Percentiles rank a stretch among this genome's conserved stretches.
Conservation (phyloP, 1,140 invertebrate species). For the Coenobita brevimanus region DNA sequence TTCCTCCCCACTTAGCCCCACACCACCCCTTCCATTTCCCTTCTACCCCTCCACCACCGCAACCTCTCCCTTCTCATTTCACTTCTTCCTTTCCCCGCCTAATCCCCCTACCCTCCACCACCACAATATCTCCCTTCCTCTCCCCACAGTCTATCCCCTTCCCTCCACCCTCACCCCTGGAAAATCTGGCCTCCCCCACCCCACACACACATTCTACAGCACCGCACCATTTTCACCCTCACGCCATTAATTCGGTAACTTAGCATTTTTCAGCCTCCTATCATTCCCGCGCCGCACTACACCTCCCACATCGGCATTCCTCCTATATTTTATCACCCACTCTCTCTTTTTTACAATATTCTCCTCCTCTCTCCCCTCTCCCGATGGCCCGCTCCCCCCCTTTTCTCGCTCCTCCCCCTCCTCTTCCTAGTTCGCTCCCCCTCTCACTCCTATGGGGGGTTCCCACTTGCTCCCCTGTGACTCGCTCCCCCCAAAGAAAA, state of each 20-base stretch:
- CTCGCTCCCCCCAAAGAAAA: too few species aligned
- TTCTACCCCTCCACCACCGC: not conserved
- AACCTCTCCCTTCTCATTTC: not conserved
- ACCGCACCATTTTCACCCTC: not conserved
- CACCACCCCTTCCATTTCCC: not conserved
- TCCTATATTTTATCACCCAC: constrained; percentile 25
- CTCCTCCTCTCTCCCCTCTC: not conserved
- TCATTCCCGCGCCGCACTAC: constrained; percentile 26
- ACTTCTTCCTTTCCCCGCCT: not conserved
- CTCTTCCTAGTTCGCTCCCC: too few species aligned
- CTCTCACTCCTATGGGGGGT: too few species aligned
- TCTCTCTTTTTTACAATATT: constrained; percentile 27
- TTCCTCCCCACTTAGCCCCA: not conserved
- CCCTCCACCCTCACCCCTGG: not conserved
- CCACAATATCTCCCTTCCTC: not conserved
- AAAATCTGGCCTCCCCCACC: not conserved
- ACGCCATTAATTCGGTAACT: constrained; percentile 38
- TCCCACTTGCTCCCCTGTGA: not conserved
- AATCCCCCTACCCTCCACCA: too few species aligned
- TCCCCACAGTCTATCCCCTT: not conserved
- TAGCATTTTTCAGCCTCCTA: constrained; percentile 41
- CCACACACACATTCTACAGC: not conserved
- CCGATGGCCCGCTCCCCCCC: constrained; percentile 3
- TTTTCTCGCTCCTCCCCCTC: too few species aligned
- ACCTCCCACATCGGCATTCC: constrained; percentile 15